Percentiles rank a stretch among this genome's conserved stretches.
Conservation (phyloP, 2,113 vertebrate genomes). For the Serinus canaria region DNA sequence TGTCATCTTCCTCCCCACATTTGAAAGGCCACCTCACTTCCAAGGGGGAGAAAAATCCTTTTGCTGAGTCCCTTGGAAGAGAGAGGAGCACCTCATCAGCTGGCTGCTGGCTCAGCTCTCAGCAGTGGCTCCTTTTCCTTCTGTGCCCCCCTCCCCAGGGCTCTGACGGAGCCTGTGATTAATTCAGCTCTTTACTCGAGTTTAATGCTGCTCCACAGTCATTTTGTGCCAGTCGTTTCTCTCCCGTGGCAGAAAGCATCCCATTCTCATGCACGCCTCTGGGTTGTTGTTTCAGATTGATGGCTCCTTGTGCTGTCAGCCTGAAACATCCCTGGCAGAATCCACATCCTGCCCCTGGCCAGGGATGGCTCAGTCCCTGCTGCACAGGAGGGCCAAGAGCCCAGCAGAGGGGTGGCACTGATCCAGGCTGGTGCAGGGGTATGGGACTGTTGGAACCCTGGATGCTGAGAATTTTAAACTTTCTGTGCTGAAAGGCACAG, state of each 20-base stretch:
- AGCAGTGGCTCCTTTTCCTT: neutral
- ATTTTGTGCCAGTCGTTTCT: neutral
- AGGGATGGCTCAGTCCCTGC: neutral
- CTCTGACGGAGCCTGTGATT: neutral
- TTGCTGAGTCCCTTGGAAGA: neutral
- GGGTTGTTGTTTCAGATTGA: neutral
- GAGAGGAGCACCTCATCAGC: neutral
- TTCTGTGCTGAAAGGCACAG: neutral
- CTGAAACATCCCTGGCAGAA: neutral
- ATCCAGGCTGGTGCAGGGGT: neutral
- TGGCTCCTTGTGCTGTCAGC: accelerated
- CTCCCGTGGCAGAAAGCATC: neutral
- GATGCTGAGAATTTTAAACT: neutral
- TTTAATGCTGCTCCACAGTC: neutral
- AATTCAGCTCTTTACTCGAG: slow-evolving; percentile 1
- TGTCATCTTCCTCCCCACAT: neutral
- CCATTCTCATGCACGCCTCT: accelerated
- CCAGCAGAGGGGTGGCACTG: too few species aligned
- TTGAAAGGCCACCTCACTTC: slow-evolving; percentile 20
- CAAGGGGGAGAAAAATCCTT: slow-evolving; percentile 1
- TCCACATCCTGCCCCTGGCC: accelerated
- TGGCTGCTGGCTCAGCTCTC: slow-evolving; percentile 16
- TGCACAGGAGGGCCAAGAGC: accelerated
- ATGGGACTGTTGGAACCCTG: neutral
- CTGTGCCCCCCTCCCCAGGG: neutral